These are phyloP conservation scores for Aspiorhynchus laticeps DNA, from an alignment of 2,113 vertebrate species.

Conservation along the genomic window DNA sequence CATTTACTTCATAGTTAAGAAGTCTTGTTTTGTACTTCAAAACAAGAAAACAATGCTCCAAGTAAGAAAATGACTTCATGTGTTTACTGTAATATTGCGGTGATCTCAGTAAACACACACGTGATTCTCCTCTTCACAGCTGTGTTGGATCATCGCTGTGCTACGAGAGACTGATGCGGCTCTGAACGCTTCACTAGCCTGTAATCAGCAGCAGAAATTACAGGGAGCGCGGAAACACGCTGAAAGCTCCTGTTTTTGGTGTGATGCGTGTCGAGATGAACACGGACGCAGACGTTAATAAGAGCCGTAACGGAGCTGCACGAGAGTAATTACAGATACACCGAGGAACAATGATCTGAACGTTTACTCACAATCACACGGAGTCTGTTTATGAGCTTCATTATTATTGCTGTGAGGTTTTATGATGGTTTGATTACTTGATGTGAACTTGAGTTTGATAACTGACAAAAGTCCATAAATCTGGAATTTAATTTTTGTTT, in stretches of 20 bases:
- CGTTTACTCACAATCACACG: background rate
- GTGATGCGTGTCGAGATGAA: slow-evolving; percentile 66
- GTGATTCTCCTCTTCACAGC: slow-evolving; percentile 63
- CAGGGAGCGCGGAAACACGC: slow-evolving; percentile 70
- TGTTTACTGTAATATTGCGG: background rate
- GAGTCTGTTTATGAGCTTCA: background rate
- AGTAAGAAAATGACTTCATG: background rate
- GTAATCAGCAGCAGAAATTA: slow-evolving; percentile 79
- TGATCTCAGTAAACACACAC: background rate
- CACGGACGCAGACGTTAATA: slow-evolving; percentile 68
- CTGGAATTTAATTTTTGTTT: background rate
- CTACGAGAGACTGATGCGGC: slow-evolving; percentile 62
- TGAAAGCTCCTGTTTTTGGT: slow-evolving; percentile 68
- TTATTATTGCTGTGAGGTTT: too few species aligned
- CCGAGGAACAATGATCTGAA: background rate
- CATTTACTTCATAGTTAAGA: too few species aligned
- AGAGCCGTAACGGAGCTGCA: slow-evolving; percentile 62
- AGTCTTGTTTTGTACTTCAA: too few species aligned
- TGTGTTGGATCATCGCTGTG: slow-evolving; percentile 42
- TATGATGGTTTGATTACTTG: background rate
- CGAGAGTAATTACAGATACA: slow-evolving; percentile 63
- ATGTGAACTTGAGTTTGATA: background rate
- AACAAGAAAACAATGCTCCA: background rate
- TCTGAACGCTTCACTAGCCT: slow-evolving; percentile 66
- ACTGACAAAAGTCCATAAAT: background rate